Conservation (phyloP, 92 coral and sea anemone species). For the Zoanthus sociatus region DNA sequence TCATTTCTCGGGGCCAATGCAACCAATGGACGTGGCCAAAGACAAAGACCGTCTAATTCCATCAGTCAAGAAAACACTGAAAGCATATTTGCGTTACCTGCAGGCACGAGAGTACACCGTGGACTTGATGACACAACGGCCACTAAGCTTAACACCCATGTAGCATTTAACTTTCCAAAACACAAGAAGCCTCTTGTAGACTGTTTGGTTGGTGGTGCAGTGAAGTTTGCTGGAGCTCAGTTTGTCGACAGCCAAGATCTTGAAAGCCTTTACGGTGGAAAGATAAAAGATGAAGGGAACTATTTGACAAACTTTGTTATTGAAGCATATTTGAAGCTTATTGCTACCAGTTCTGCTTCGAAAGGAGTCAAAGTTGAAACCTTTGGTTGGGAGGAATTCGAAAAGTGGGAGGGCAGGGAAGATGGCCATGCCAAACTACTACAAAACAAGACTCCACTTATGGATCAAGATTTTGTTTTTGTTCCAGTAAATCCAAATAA, state of each 20-base stretch:
- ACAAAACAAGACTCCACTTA: conserved; percentile 7
- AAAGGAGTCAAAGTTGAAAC: conserved; percentile 29
- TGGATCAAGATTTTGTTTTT: conserved; percentile 12
- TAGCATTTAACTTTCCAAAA: conserved; percentile 39
- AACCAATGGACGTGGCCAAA: conserved; percentile 18
- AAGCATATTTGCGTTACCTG: conserved; percentile 28
- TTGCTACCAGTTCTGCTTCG: conserved; percentile 5
- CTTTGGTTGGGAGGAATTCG: conserved; percentile 54
- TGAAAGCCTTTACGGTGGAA: conserved; percentile 21
- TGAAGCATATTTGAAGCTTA: conserved; percentile 49
- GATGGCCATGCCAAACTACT: conserved; percentile 11
- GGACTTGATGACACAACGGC: conserved; percentile 33
- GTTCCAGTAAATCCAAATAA: conserved; percentile 5
- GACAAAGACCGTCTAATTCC: conserved; percentile 32
- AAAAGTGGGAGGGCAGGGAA: conserved; percentile 39
- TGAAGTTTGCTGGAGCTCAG: conserved; percentile 31
- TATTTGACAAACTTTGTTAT: conserved; percentile 52
- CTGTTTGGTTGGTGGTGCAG: conserved; percentile 60
- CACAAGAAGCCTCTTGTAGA: conserved; percentile 56
- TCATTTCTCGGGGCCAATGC: conserved; percentile 16
- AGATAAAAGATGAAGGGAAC: conserved; percentile 33
- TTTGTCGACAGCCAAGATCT: conserved; percentile 41
- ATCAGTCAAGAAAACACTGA: conserved; percentile 37
- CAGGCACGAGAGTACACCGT: conserved; percentile 15
- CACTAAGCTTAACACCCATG: conserved; percentile 19